Evolutionary conservation across 2,113 vertebrate species (phyloP).

Genomic region (Axis porcinus): DNA sequence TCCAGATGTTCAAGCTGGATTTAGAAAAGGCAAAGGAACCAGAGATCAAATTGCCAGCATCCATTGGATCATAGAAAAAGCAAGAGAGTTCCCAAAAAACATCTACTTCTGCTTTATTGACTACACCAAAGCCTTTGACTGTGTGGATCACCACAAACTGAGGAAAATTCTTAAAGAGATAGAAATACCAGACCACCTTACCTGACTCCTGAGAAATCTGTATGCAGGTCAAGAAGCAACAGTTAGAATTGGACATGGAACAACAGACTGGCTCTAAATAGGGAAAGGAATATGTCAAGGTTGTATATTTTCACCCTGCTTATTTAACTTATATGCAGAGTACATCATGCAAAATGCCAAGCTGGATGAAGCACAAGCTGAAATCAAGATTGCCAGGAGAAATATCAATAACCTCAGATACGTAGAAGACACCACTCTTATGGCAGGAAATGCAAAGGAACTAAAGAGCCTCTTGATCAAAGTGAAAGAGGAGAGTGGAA

Average conservation of each 20-base stretch:
- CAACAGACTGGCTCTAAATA: not conserved
- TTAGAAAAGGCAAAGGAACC: not conserved
- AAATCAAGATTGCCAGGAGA: not conserved
- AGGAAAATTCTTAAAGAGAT: not conserved
- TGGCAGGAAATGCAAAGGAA: not conserved
- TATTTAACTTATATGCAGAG: not conserved
- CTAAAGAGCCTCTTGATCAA: not conserved
- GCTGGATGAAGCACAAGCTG: not conserved
- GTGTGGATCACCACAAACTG: not conserved
- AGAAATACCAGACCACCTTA: not conserved
- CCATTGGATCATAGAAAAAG: not conserved
- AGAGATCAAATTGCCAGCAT: not conserved
- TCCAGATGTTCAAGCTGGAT: not conserved
- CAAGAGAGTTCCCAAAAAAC: not conserved
- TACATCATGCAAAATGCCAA: not conserved
- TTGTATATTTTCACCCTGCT: not conserved
- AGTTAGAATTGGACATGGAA: not conserved
- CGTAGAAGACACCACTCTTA: not conserved
- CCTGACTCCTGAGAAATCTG: not conserved
- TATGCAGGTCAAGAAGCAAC: not conserved
- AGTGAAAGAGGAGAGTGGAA: not conserved
- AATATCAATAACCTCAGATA: not conserved
- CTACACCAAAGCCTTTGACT: not conserved
- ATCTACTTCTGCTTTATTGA: not conserved
- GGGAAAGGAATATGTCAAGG: not conserved